Conservation (phyloP, 2,888 invertebrate genomes). For the Bellardia bayeri region DNA sequence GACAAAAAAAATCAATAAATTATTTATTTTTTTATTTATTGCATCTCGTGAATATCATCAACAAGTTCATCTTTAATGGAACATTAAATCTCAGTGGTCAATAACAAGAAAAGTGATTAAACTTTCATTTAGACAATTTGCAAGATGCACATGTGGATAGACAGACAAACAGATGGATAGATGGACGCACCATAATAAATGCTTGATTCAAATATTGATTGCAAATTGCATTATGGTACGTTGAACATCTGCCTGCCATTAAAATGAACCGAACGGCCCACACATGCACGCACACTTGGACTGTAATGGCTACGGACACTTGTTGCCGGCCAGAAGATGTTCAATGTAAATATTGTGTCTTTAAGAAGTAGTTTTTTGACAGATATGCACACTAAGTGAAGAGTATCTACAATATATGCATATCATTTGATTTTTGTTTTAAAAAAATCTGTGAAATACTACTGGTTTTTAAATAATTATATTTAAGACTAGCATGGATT, state of each 20-base stretch:
- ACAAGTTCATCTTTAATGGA: conserved; percentile 13
- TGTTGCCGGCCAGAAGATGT: neutral
- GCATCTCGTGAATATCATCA: neutral
- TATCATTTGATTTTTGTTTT: neutral
- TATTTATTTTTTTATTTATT: neutral
- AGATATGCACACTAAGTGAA: neutral
- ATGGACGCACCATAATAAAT: neutral
- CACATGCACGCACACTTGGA: neutral
- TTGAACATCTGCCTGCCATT: conserved; percentile 46
- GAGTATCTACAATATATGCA: neutral
- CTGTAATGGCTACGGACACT: neutral
- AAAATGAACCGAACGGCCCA: conserved; percentile 24
- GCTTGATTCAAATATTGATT: conserved; percentile 14
- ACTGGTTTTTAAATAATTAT: neutral
- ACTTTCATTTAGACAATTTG: conserved; percentile 54
- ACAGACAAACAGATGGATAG: neutral
- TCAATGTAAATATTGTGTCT: neutral
- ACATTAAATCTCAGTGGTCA: conserved; percentile 19
- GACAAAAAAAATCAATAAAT: neutral
- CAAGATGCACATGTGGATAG: neutral
- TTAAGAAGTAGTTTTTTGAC: neutral
- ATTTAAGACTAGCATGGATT: no score
- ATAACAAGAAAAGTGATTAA: conserved; percentile 48
- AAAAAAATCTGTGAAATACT: neutral
- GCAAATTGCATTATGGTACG: neutral